Percentiles rank a stretch among this genome's conserved stretches.
Conservation (phyloP, 1,140 invertebrate genomes). For the Musca vetustissima region DNA sequence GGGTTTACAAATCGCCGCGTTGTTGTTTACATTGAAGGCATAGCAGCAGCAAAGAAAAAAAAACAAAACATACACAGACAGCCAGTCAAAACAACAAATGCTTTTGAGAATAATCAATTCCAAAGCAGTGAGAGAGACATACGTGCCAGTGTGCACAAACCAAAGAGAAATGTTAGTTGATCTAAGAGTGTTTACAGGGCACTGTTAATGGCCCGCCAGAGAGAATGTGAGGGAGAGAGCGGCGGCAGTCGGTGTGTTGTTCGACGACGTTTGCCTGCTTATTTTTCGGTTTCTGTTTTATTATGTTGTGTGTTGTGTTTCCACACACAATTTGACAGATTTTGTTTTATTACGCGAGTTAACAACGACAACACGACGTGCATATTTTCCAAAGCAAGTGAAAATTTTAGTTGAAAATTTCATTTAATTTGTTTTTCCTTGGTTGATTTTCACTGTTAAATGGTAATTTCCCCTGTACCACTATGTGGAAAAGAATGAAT, state of each 20-base stretch:
- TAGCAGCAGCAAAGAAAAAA: slow-evolving; percentile 10
- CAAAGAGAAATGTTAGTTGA: not conserved
- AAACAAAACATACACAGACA: slow-evolving; percentile 17
- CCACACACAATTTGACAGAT: slow-evolving; percentile 13
- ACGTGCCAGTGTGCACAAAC: not conserved
- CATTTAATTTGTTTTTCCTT: slow-evolving; percentile 7
- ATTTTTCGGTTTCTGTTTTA: slow-evolving; percentile 10
- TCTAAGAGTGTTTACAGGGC: not conserved
- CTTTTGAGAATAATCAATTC: slow-evolving; percentile 14
- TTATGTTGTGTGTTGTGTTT: slow-evolving; percentile 19
- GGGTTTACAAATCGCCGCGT: slow-evolving; percentile 15
- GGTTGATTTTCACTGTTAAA: not conserved
- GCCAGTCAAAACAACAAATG: slow-evolving; percentile 22
- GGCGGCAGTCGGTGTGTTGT: no score
- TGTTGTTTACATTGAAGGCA: slow-evolving; percentile 5
- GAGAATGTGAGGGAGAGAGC: no score
- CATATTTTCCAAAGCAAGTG: slow-evolving; percentile 15
- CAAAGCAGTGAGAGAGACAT: not conserved
- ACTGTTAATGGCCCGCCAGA: not conserved
- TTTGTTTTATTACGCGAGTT: slow-evolving; percentile 19
- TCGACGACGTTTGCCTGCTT: not conserved
- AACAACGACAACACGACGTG: slow-evolving; percentile 10
- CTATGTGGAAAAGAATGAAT: no score
- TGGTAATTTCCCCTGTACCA: no score
- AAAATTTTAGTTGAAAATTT: slow-evolving; percentile 1